Evolutionary conservation across 2,113 vertebrate genomes (phyloP).

Genomic region (Crotalus helleri): DNA sequence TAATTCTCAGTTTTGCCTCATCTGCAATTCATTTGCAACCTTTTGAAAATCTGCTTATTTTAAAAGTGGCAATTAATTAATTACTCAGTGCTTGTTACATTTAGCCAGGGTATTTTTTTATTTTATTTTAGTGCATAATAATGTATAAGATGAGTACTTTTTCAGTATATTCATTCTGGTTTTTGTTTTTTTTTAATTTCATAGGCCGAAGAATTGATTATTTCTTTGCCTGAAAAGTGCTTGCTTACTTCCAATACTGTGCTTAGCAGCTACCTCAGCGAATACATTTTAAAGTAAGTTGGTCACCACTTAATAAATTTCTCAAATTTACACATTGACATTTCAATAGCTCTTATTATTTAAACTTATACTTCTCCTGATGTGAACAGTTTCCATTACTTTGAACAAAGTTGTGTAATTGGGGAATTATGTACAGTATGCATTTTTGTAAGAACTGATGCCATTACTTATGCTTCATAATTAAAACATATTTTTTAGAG

Average conservation of each 20-base stretch:
- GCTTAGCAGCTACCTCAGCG: constrained; percentile 80
- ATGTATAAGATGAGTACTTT: not conserved
- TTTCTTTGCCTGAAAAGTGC: constrained; percentile 87
- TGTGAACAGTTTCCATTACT: not conserved
- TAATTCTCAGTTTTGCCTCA: not conserved
- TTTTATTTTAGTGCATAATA: not conserved
- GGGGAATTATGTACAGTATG: not conserved
- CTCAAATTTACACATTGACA: not conserved
- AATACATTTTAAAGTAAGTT: constrained; percentile 80
- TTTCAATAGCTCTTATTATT: not conserved
- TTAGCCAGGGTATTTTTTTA: not conserved
- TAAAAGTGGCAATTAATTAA: not conserved
- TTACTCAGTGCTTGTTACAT: not conserved
- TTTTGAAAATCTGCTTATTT: not conserved
- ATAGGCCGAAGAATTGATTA: constrained; percentile 80
- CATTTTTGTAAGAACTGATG: not conserved
- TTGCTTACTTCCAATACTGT: constrained; percentile 86
- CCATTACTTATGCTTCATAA: not conserved
- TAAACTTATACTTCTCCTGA: not conserved
- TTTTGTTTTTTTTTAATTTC: constrained; percentile 17
- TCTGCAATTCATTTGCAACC: not conserved
- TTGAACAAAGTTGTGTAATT: not conserved
- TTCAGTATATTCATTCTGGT: not conserved
- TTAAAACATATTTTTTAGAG: not conserved
- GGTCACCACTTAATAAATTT: not conserved